Percentiles rank a stretch among this genome's conserved stretches.
phyloP scores from a whole-genome alignment of 2,888 invertebrate genomes.

The Helleia helle region DNA sequence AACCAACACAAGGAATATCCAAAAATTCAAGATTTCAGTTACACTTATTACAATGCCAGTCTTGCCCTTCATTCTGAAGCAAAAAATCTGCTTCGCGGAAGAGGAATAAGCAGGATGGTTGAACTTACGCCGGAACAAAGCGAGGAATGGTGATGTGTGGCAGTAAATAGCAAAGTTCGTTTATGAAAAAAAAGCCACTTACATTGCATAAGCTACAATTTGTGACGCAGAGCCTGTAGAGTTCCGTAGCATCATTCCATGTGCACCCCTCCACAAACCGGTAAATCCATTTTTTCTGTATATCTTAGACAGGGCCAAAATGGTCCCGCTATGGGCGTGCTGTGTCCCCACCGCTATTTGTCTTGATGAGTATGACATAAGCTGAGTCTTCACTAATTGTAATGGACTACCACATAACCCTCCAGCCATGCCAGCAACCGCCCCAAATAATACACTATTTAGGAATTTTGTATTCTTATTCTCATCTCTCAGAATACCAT shows the following conservation, averaged over 20 bases:
- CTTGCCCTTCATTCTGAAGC: too few species aligned
- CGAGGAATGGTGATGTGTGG: too few species aligned
- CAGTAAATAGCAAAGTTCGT: too few species aligned
- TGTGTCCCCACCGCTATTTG: slow-evolving; percentile 92
- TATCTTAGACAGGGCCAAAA: slow-evolving; percentile 76
- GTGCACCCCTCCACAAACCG: slow-evolving; percentile 82
- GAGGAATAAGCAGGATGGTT: too few species aligned
- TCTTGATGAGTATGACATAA: slow-evolving; percentile 84
- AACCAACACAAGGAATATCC: too few species aligned
- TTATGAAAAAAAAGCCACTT: slow-evolving; percentile 26
- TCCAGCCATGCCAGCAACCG: slow-evolving; percentile 84
- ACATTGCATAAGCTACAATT: slow-evolving; percentile 82
- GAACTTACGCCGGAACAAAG: too few species aligned
- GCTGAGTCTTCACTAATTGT: slow-evolving; percentile 90
- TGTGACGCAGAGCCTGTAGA: slow-evolving; percentile 90
- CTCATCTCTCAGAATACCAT: slow-evolving; percentile 75
- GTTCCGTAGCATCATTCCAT: slow-evolving; percentile 82
- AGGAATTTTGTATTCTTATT: slow-evolving; percentile 78
- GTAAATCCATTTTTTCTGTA: slow-evolving; percentile 71
- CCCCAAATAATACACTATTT: slow-evolving; percentile 82
- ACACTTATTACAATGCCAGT: too few species aligned
- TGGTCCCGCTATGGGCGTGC: slow-evolving; percentile 82
- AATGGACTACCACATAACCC: slow-evolving; percentile 89
- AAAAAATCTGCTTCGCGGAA: too few species aligned
- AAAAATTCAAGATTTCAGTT: too few species aligned